phyloP scores from a whole-genome alignment of 2,797 vertebrate genomes.

The Chaetophractus vellerosus region DNA sequence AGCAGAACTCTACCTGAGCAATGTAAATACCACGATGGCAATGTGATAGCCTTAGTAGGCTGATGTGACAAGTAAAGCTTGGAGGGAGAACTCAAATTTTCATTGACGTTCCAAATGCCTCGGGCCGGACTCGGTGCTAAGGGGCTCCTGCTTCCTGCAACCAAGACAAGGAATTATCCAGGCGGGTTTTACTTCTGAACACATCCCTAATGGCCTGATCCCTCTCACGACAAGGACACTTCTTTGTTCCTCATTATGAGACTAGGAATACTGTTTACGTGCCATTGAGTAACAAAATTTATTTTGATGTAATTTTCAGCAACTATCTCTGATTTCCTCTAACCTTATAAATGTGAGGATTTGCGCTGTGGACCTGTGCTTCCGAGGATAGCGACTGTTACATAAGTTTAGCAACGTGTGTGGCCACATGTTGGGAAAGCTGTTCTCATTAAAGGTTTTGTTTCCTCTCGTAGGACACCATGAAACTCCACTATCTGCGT shows the following conservation, averaged over 20 bases:
- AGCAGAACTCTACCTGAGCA: background rate
- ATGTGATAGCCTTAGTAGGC: background rate
- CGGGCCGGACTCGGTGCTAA: background rate
- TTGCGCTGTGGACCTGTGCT: background rate
- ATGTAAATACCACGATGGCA: no score
- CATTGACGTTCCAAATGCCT: background rate
- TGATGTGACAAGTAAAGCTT: background rate
- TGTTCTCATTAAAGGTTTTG: background rate
- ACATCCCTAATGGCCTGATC: no score
- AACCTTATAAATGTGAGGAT: background rate
- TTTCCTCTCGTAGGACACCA: conserved; percentile 94
- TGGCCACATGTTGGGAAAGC: background rate
- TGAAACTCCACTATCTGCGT: conserved; percentile 96
- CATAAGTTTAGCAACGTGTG: background rate
- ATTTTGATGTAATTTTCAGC: background rate
- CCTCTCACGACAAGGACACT: background rate
- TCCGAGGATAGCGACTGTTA: fast-evolving
- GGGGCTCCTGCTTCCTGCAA: background rate
- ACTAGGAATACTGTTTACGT: background rate
- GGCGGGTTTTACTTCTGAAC: background rate
- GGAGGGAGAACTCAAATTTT: background rate
- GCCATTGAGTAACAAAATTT: background rate
- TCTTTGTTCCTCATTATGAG: background rate
- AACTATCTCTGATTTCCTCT: background rate
- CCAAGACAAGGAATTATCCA: background rate